These are phyloP conservation scores for Dryobates pubescens DNA, from an alignment of 2,797 vertebrate species.

Conservation along the genomic window DNA sequence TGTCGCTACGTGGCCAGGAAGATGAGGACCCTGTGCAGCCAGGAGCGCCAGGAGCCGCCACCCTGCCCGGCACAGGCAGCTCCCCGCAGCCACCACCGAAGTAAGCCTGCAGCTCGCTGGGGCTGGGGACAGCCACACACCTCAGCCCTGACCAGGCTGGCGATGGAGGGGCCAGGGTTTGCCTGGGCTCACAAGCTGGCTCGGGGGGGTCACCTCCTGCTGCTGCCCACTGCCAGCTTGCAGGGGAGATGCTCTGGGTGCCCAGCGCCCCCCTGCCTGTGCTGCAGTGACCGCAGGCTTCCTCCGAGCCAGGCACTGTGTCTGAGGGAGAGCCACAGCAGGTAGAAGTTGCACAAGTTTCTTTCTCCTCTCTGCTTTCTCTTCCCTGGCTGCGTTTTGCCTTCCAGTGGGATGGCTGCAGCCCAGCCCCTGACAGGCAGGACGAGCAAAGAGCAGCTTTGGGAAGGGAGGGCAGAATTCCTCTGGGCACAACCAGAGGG, in stretches of 20 bases:
- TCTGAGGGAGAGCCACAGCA: neutral
- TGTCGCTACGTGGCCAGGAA: slow-evolving; percentile 19
- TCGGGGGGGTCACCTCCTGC: neutral
- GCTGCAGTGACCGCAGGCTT: accelerated
- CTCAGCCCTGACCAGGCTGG: accelerated
- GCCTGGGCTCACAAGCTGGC: no score
- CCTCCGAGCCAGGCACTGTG: accelerated
- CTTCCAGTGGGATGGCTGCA: neutral
- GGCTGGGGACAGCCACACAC: neutral
- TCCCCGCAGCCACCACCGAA: neutral
- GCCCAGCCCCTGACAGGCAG: neutral
- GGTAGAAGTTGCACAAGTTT: neutral
- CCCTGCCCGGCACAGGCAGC: neutral
- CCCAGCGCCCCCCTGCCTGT: neutral
- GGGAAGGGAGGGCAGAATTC: neutral
- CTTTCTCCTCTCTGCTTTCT: neutral
- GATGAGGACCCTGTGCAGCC: neutral
- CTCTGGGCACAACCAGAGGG: accelerated
- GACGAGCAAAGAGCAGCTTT: neutral
- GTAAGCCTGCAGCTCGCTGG: neutral
- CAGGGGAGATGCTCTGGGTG: neutral
- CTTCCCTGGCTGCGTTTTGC: neutral
- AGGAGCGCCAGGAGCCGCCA: neutral
- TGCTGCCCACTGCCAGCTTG: neutral
- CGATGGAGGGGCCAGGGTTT: neutral